These are phyloP conservation scores for Salticus scenicus DNA, from an alignment of 2,888 invertebrate genomes.

Conservation along the genomic window DNA sequence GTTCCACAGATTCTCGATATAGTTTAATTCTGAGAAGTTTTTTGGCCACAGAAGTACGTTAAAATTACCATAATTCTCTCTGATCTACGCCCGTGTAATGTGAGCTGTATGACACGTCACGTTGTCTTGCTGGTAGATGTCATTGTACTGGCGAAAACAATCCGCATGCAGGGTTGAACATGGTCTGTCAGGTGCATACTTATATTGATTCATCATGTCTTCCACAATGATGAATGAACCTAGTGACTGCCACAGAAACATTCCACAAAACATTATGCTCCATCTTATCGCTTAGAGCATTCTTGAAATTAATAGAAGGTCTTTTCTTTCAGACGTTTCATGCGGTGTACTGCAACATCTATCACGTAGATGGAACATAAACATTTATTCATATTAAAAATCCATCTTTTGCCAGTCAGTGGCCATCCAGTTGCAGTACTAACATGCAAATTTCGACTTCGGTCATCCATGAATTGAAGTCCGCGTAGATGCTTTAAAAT, in stretches of 20 bases:
- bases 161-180: neutral
- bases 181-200: conserved; percentile 8
- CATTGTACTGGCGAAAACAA: conserved; percentile 18
- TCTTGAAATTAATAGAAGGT: neutral
- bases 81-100: neutral
- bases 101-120: conserved; percentile 15
- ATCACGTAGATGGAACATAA: neutral
- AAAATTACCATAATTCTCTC: conserved; percentile 11
- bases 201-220: neutral
- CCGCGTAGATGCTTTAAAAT: neutral
- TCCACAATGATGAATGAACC: conserved; percentile 7
- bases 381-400: neutral
- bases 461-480: neutral
- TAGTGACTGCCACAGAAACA: conserved; percentile 1
- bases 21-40: neutral
- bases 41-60: neutral
- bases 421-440: neutral
- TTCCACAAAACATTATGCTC: neutral
- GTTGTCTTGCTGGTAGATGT: conserved; percentile 12
- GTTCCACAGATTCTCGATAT: neutral
- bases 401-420: neutral
- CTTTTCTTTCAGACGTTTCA: conserved; percentile 3
- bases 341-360: neutral
- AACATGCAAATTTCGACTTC: neutral
- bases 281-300: neutral